Evolutionary conservation across 2,797 vertebrate species (phyloP), one percentile per base, ranked within the genome.

Genomic region (Mormyrops attenuatus): DNA sequence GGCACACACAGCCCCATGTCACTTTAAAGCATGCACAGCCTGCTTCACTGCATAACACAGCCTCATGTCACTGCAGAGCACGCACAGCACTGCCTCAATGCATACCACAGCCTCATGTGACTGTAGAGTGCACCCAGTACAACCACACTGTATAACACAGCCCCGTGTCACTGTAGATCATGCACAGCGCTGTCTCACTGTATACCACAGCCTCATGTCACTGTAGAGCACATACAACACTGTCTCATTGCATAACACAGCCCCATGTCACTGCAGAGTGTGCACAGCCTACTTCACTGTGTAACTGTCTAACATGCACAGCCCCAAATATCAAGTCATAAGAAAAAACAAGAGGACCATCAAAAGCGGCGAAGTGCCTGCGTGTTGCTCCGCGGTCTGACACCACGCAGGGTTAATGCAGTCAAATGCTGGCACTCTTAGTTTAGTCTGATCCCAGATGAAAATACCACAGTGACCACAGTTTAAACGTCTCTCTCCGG

Each of bases 401-500:
- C 17, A 41, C 22, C 52, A 53, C 3, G 3, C n/a, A 86, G 85
- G 20, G 44, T 44, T 44, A 84, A 84, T 47, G 17, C 13, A 84
- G 80, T 22, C 5, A 13, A 85, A 30, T 30, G 49, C 49, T 52
- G 44, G 15, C 22, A 50, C 73, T n/a, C 22, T 66, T 8, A 30
- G 57, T 69, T 89, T 82, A 38, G 30, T 85, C 44, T 57, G 41
- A 89, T 66, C 77, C 88, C 82, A 85, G 57, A 49, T 86, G 82
- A 89, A 63, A 85, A 89, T 34, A 89, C 53, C 53, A 85, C 84
- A 85, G 84, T 77, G 47, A 88, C 63, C 85, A 55, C 60, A 77
- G 52, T 88, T 88, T 8, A 87, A 80, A 90, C 73, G 89, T 90
- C 69, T 82, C 73, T 57, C 88, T 89, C 44, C 52, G 3, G 26